A percentile compares a stretch with the other conserved stretches of the same genome.
phyloP scores from a whole-genome alignment of 2,113 vertebrate genomes.

The Semicossyphus pulcher region DNA sequence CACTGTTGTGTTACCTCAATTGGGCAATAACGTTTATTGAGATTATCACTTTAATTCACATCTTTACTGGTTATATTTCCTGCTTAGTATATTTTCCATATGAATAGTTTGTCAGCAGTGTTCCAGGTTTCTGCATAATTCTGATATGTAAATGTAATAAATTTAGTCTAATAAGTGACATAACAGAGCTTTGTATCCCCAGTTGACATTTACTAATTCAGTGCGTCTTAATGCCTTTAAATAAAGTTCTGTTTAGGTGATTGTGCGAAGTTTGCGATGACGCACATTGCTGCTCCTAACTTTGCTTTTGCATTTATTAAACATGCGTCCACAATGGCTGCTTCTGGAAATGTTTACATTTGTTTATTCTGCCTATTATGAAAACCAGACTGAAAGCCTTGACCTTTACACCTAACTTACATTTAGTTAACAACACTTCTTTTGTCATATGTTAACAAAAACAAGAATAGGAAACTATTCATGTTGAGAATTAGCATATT shows the following conservation, averaged over 20 bases:
- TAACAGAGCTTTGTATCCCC: background rate
- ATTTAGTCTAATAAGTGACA: background rate
- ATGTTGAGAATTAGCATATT: constrained; percentile 26
- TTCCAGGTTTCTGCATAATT: background rate
- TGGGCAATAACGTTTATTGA: too few species aligned
- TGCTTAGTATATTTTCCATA: background rate
- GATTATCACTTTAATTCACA: background rate
- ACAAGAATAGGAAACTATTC: background rate
- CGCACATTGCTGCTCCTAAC: background rate
- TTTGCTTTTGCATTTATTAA: background rate
- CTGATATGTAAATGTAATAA: background rate
- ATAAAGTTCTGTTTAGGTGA: too few species aligned
- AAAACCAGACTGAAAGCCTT: constrained; percentile 9
- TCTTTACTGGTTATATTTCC: background rate
- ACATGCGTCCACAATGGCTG: background rate
- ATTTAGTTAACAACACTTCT: background rate
- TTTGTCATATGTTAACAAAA: background rate
- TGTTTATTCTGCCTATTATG: background rate
- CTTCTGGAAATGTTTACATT: constrained; percentile 11
- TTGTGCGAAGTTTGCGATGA: background rate
- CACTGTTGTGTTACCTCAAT: too few species aligned
- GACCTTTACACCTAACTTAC: constrained; percentile 11
- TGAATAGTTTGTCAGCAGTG: background rate
- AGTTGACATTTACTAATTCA: too few species aligned
- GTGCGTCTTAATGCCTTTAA: too few species aligned